Conservation (phyloP, 2,888 invertebrate species). For the Phymatocera aterrima region DNA sequence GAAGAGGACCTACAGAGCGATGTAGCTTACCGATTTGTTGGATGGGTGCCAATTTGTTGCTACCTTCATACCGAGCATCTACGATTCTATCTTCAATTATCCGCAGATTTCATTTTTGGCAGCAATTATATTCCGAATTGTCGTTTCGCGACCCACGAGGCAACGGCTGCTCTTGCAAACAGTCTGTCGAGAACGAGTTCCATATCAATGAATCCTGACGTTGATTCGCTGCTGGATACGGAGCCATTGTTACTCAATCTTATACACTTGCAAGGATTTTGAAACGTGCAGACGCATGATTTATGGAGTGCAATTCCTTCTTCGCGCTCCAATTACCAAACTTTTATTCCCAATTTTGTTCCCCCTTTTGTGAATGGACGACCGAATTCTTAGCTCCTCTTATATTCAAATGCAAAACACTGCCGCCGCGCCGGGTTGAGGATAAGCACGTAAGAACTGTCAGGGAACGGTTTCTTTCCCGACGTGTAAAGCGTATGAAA, state of each 20-base stretch:
- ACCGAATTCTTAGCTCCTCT: background rate
- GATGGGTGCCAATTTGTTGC: no score
- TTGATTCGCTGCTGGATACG: conserved; percentile 26
- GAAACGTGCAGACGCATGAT: conserved; percentile 21
- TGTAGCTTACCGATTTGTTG: no score
- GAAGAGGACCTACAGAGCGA: no score
- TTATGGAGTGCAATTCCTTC: conserved; percentile 34
- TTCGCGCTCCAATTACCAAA: conserved; percentile 22
- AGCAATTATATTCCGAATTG: no score
- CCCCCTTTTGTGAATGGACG: background rate
- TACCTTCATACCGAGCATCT: no score
- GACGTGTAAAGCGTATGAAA: background rate
- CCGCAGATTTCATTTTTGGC: no score
- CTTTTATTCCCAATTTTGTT: background rate
- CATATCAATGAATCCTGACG: conserved; percentile 42
- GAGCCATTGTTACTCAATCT: conserved; percentile 32
- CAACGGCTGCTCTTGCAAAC: conserved; percentile 26
- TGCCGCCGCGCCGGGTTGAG: background rate
- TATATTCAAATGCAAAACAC: conserved; percentile 34
- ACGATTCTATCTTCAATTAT: no score
- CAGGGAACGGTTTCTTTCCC: background rate
- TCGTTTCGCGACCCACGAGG: background rate
- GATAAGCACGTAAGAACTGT: background rate
- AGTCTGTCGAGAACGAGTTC: conserved; percentile 34
- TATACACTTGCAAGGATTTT: background rate